Conservation (phyloP, 2,888 invertebrate species). For the Sarcophaga subvicina region DNA sequence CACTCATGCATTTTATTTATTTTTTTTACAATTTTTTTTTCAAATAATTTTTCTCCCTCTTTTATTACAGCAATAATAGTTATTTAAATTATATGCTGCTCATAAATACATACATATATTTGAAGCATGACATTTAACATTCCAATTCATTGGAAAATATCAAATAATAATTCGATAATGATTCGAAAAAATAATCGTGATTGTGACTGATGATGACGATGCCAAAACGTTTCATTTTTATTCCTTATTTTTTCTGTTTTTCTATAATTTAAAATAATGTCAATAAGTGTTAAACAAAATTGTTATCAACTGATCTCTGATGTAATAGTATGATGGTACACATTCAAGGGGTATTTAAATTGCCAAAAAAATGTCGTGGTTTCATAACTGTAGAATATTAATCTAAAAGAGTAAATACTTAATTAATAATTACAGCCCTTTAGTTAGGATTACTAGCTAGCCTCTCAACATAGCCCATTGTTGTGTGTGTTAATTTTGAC, state of each 20-base stretch:
- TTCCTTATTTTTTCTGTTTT: background rate
- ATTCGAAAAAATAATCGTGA: background rate
- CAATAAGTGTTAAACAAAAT: constrained; percentile 23
- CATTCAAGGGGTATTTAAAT: background rate
- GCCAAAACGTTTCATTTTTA: constrained; percentile 1
- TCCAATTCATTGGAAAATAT: constrained; percentile 11
- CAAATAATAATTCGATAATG: constrained; percentile 28
- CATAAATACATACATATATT: background rate
- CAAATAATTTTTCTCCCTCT: background rate
- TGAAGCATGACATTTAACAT: constrained; percentile 32
- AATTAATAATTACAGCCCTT: too few species aligned
- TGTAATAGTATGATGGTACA: background rate
- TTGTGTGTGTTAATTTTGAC: too few species aligned
- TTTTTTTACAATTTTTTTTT: background rate
- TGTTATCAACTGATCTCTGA: constrained; percentile 22
- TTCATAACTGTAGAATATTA: too few species aligned
- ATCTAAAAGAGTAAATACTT: too few species aligned
- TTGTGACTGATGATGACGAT: constrained; percentile 31
- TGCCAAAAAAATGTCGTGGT: background rate
- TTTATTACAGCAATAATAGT: constrained; percentile 7
- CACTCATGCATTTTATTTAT: background rate
- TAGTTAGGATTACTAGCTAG: too few species aligned
- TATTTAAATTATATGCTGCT: constrained; percentile 20
- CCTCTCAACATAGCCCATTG: too few species aligned
- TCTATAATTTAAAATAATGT: background rate